Conservation (phyloP, 2,888 invertebrate species). For the Drosophila putrida region DNA sequence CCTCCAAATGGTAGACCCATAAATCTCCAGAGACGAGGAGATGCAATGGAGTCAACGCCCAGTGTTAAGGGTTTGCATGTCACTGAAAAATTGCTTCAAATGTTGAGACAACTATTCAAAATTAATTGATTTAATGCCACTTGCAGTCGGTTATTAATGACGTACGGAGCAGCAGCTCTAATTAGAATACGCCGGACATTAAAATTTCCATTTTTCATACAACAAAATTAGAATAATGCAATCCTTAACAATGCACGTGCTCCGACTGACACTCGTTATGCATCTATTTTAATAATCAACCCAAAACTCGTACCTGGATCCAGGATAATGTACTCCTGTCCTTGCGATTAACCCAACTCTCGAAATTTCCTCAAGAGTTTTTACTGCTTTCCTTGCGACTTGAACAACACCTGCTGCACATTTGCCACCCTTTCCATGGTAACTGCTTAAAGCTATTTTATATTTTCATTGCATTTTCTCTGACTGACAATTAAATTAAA, state of each 20-base stretch:
- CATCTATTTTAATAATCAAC: slow-evolving; percentile 72
- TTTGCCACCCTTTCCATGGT: slow-evolving; percentile 1
- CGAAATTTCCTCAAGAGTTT: slow-evolving; percentile 31
- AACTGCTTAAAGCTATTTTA: slow-evolving; percentile 54
- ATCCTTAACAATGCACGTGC: slow-evolving; percentile 28
- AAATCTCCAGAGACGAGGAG: slow-evolving; percentile 53
- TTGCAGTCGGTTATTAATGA: slow-evolving; percentile 74
- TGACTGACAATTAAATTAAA: slow-evolving; percentile 82
- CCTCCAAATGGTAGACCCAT: slow-evolving; percentile 34
- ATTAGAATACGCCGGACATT: slow-evolving; percentile 65
- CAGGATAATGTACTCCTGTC: slow-evolving; percentile 50
- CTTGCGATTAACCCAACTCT: slow-evolving; percentile 17
- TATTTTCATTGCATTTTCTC: slow-evolving; percentile 76
- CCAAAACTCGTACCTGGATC: slow-evolving; percentile 18
- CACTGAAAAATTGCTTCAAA: slow-evolving; percentile 76
- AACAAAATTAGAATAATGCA: slow-evolving; percentile 57
- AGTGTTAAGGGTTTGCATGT: slow-evolving; percentile 58
- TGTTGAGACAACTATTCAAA: slow-evolving; percentile 79
- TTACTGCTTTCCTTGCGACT: slow-evolving; percentile 51
- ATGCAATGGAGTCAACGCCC: slow-evolving; percentile 33
- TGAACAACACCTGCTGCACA: slow-evolving; percentile 61
- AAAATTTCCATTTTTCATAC: slow-evolving; percentile 62
- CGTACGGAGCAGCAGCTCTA: slow-evolving; percentile 71
- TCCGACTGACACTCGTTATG: slow-evolving; percentile 14
- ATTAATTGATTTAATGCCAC: slow-evolving; percentile 79